Percentiles rank a stretch among this genome's conserved stretches.
Evolutionary conservation across 2,888 invertebrate species (phyloP).

Genomic region (Melanostoma mellinum): DNA sequence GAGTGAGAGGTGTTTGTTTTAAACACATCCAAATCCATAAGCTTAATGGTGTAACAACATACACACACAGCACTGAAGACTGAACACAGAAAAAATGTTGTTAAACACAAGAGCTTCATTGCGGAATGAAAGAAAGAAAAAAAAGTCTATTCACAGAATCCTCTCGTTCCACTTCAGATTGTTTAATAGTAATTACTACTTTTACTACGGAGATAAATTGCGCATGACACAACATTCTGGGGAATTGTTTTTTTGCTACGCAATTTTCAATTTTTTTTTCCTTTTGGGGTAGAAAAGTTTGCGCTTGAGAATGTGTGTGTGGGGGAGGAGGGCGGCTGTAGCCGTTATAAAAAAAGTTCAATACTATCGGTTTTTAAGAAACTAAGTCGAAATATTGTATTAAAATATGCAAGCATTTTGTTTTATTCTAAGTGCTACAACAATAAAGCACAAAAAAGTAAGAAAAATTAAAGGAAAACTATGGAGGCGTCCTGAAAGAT

Average conservation of each 20-base stretch:
- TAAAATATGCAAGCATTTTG: too few species aligned
- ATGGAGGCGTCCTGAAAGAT: too few species aligned
- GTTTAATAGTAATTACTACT: conserved; percentile 63
- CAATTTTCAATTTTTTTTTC: conserved; percentile 43
- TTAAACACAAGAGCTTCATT: conserved; percentile 21
- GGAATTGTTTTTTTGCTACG: conserved; percentile 44
- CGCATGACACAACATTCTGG: conserved; percentile 50
- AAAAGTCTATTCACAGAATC: conserved; percentile 8
- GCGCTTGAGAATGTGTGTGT: too few species aligned
- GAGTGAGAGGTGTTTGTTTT: not conserved
- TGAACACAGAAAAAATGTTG: conserved; percentile 1
- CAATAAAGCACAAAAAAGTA: too few species aligned
- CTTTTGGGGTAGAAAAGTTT: not conserved
- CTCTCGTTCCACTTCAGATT: conserved; percentile 18
- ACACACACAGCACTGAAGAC: not conserved
- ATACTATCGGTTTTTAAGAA: too few species aligned
- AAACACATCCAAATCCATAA: too few species aligned
- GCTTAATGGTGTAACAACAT: not conserved
- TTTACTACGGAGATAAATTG: conserved; percentile 60
- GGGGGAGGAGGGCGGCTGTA: too few species aligned
- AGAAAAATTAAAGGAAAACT: too few species aligned
- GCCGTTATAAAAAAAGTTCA: too few species aligned
- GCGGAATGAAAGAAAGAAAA: conserved; percentile 7
- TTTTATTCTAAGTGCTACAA: too few species aligned
- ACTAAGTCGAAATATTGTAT: too few species aligned